Base-by-base conservation (phyloP, 2,888 invertebrate genomes). In the Antheraea assamensis region DNA sequence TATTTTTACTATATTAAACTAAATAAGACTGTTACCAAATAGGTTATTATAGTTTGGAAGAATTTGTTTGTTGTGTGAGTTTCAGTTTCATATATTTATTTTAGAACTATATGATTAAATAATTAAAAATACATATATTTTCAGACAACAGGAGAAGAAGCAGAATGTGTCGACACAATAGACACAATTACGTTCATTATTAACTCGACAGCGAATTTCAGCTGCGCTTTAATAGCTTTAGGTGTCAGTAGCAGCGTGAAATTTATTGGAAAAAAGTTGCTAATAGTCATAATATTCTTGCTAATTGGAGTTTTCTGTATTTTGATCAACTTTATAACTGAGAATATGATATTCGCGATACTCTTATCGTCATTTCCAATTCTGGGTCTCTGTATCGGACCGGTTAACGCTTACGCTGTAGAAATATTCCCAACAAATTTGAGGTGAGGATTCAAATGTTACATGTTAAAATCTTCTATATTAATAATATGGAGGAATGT, bases 401-500 rank as follows among this genome's bases (percentile, higher is more conserved):
- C 95, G 0, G 84, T 94, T 1, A 95, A 94, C 76, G 93, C 94
- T 0, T 95, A 86, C 78, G 87, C 91, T 68, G 92, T 94, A 8
- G 90, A 92, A 77, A 89, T 94, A 74, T 95, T 94, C 71, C 95
- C 95, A 0, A 95, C 94, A 2, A 80, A 92, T 81, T 86, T 94
- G 71, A 92, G 95, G 95, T 95, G 78, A 82, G 70, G 61, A 52
- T 15, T 64, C 1, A 27, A 30, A 17, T 30, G 2, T 10, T 61
- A 30, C 17, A 30, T 64, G 15, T 27, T 30, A 64, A n/a, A n/a
- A n/a, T n/a, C 24, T n/a, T n/a, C 3, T 21, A n/a, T 2, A 19
- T n/a, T n/a, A n/a, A n/a, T n/a, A 17, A 52, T 52, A 52, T 52
- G 3, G 5, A 19, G 21, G 49, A n/a, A n/a, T n/a, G n/a, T n/a